Base-by-base conservation (phyloP, 2,113 vertebrate species). In the Formicarius rufipectus region DNA sequence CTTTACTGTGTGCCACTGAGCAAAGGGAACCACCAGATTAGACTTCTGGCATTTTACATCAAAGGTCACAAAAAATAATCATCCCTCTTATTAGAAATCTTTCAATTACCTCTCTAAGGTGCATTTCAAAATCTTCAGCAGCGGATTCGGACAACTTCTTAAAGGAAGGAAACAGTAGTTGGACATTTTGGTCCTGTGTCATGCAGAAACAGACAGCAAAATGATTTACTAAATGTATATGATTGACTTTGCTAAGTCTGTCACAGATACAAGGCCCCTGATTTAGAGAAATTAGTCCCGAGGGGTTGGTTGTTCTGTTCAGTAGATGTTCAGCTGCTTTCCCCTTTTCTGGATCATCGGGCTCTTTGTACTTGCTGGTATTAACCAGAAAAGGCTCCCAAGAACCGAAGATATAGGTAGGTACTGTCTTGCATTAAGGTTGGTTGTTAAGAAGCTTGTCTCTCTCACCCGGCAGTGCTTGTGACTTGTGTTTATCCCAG, bases 401-500 rank as follows among this genome's bases (percentile, higher is more conserved):
- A 72, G 83, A 52, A 30, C 9, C 40, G 42, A 24, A 79, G 79
- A 5, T 28, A 40, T 42, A 53, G 20, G 19, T 24, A 59, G n/a
- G 21, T n/a, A 12, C 35, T 58, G 53, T 40, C 50, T 66, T 87
- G 28, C 53, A 25, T 27, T 13, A 23, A 53, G 45, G 18, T 33
- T 49, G 45, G 18, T 33, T 47, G 10, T 50, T 63, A 63, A 84
- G 42, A 52, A 50, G 24, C 15, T 60, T 69, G 3, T 91, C 28
- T 77, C 30, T 96, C 77, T 82, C 49, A 4, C n/a, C 27, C 4
- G 7, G 37, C 97, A 98, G 97, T 9, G 50, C 95, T 98, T 45
- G 98, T 98, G 86, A 47, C 42, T 24, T 89, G 95, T 0, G 95
- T 98, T 63, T 97, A 98, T 62, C 93, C 88, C 58, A 8, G 21